Evolutionary conservation across 2,888 invertebrate genomes (phyloP), one percentile per base, ranked within the genome.

Genomic region (Drosophila meridionalis): DNA sequence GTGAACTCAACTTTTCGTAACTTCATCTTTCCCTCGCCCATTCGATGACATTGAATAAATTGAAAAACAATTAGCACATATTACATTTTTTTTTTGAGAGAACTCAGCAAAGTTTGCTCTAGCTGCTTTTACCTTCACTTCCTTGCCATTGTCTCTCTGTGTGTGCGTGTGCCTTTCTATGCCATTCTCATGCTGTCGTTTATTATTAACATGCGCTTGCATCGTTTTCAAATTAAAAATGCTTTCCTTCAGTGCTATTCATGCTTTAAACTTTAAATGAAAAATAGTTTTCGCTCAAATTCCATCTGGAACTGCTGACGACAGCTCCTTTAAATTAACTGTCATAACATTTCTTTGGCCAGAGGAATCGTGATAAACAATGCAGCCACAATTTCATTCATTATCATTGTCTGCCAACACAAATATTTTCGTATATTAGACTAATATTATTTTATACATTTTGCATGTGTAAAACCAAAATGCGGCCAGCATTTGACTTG

Each of bases 11-110:
- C 40, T 70, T 66, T 74, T 61, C 53, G 47, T 77, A 80, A 73
- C 75, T 87, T 71, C 55, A 83, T 83, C 76, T 55, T n/a, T 45
- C n/a, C 55, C 55, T 26, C 14, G 12, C 34, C 30, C 56, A 11
- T 7, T 12, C 11, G 38, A 50, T 26, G 56, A 28, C 45, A 64
- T 63, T 63, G 38, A 61, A 73, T 68, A 70, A 75, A 84, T 84
- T 82, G 56, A 66, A 74, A 87, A 89, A 89, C 88, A 89, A 84
- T 84, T 89, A 81, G 65, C 43, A 63, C 28, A 57, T 60, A 57
- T 38, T 57, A 57, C 26, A 64, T 58, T 57, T 65, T 61, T 47
- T 28, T 14, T 50, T 61, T 14, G 50, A 58, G 53, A 36, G 52
- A 69, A 69, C 28, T 76, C 58, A 55, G 45, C 52, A 48, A 78